phyloP scores from a whole-genome alignment of 2,797 vertebrate species.

The Hipposideros larvatus region DNA sequence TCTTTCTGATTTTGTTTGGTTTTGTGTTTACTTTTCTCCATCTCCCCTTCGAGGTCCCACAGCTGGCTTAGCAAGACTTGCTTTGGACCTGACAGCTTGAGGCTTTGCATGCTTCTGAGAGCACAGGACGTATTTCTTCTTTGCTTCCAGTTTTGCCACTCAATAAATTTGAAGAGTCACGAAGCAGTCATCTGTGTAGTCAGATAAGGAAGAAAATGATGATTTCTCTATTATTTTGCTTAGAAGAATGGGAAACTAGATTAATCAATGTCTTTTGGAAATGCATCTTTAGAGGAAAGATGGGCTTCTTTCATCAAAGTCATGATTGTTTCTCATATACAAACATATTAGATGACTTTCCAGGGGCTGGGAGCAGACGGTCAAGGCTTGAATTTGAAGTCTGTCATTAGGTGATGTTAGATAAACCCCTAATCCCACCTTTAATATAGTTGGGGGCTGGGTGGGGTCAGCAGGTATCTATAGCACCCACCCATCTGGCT shows the following conservation, averaged over 20 bases:
- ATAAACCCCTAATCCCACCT: background rate
- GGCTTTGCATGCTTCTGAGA: background rate
- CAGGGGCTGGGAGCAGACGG: background rate
- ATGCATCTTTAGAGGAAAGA: background rate
- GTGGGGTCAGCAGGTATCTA: background rate
- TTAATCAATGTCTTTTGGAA: slow-evolving; percentile 50
- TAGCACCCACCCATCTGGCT: background rate
- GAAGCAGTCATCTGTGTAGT: slow-evolving; percentile 61
- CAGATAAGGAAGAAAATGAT: slow-evolving; percentile 71
- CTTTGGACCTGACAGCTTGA: background rate
- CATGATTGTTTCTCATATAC: background rate
- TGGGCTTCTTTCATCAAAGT: background rate
- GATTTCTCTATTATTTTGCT: slow-evolving; percentile 62
- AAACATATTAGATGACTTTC: background rate
- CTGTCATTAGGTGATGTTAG: background rate
- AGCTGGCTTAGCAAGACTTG: background rate
- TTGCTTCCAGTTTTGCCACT: background rate
- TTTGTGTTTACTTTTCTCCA: background rate
- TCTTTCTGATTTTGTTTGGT: background rate
- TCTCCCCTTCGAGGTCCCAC: background rate
- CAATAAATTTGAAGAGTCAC: slow-evolving; percentile 57
- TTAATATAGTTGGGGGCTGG: background rate
- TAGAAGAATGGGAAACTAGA: slow-evolving; percentile 55
- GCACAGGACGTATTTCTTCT: slow-evolving; percentile 18
- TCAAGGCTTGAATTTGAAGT: background rate